Conservation (phyloP, 2,888 invertebrate genomes). For the Julus scanicus region DNA sequence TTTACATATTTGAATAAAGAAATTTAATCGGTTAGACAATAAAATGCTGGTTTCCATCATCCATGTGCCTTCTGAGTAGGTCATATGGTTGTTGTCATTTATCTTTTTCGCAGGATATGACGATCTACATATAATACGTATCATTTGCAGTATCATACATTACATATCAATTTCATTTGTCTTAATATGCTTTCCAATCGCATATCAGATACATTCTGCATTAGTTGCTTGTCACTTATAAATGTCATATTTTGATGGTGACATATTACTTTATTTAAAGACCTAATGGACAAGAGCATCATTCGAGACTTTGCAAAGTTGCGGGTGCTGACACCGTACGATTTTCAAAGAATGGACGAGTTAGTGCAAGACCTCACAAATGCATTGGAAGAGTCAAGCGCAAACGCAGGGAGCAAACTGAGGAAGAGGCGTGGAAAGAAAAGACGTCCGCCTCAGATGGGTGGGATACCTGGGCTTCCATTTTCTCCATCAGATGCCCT, state of each 20-base stretch:
- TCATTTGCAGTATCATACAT: too few relatives aligned
- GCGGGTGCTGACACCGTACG: conserved; percentile 64
- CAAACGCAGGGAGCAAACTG: conserved; percentile 41
- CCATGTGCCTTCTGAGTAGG: too few relatives aligned
- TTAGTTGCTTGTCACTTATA: not conserved
- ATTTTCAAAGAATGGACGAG: conserved; percentile 66
- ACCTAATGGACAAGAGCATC: conserved; percentile 65
- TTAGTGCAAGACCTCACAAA: conserved; percentile 66
- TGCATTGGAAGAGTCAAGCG: conserved; percentile 65
- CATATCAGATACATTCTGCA: too few relatives aligned
- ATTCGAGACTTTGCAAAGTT: conserved; percentile 66
- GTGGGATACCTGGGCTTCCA: not conserved
- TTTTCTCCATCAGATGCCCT: conserved; percentile 34
- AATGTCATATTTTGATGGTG: not conserved
- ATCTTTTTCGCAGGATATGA: too few relatives aligned
- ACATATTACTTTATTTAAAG: not conserved
- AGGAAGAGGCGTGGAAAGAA: conserved; percentile 47
- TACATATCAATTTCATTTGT: too few relatives aligned
- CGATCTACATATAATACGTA: too few relatives aligned
- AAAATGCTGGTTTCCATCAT: too few relatives aligned
- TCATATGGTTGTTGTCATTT: too few relatives aligned
- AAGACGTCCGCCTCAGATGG: not conserved
- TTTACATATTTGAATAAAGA: too few relatives aligned
- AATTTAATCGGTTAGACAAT: too few relatives aligned
- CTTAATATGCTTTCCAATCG: too few relatives aligned